Evolutionary conservation across 1,140 invertebrate species (phyloP), one percentile per base, ranked within the genome.

Genomic region (Lepidotrigona ventralis): DNA sequence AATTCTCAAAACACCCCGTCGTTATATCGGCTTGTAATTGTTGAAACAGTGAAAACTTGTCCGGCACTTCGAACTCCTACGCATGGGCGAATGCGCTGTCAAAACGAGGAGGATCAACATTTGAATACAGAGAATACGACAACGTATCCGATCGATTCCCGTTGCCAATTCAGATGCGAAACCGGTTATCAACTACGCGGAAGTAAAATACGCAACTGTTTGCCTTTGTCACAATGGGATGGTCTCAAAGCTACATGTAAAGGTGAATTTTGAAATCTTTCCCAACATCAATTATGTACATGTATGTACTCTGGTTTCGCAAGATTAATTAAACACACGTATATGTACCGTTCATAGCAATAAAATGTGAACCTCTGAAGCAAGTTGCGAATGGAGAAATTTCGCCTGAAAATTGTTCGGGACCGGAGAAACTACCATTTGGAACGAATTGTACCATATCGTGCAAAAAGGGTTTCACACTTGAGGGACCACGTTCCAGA

Each of bases 221-320:
- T 97, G 39, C 96, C 96, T 1, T 94, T 97, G 29, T 95, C 96
- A 1, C 94, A 95, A 79, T 97, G 96, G 96, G 96, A 96, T 83
- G 96, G 96, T 5, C 93, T 97, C 4, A 95, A 95, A 71, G 95
- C 95, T 0, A 94, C 95, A 63, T 97, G 96, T 88, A 96, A 96
- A 95, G 95, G 96, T 97, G 94, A 70, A 56, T 2, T 14, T 6
- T 26, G 26, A 2, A 5, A 66, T 33, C 21, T 39, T 39, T 4
- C 2, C 33, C 33, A 12, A 39, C 21, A 69, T 26, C 8, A 64
- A 64, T 64, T 46, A n/a, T n/a, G 39, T 46, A 8, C 6, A 8
- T 46, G 8, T 46, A 46, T 46, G 6, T 46, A 46, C 6, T 46
- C 39, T 46, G 39, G 0, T 46, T 46, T 46, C 39, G 23, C 3